These are phyloP conservation scores for Brachypodius melanocephalos DNA, from an alignment of 2,113 vertebrate species.

Conservation along the genomic window DNA sequence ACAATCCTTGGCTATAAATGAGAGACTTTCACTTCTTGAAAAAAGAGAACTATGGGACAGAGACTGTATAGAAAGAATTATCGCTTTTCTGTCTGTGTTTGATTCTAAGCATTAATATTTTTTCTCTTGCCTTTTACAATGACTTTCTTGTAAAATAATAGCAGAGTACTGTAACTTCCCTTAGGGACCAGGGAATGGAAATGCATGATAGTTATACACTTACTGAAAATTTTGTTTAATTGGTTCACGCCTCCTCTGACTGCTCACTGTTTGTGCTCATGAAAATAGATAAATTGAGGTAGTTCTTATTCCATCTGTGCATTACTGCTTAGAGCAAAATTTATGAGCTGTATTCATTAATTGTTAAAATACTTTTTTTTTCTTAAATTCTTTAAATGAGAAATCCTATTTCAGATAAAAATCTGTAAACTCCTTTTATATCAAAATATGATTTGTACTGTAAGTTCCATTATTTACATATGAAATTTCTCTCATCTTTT, in stretches of 20 bases:
- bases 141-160: neutral
- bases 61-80: neutral
- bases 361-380: neutral
- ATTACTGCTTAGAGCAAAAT: neutral
- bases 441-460: neutral
- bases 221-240: neutral
- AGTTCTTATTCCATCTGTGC: neutral
- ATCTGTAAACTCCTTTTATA: neutral
- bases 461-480: neutral
- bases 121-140: neutral
- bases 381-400: neutral
- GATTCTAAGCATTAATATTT: neutral
- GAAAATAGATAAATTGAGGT: neutral
- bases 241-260: neutral
- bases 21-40: neutral
- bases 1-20: neutral
- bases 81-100: neutral
- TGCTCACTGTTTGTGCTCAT: neutral
- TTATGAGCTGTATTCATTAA: neutral
- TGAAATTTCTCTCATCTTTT: neutral
- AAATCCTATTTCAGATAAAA: neutral
- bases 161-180: neutral
- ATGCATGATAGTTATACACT: neutral
- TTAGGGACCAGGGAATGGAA: neutral
- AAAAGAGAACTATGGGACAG: neutral